A percentile compares a stretch with the other conserved stretches of the same genome.
These are phyloP conservation scores for Potamarius usumacintae DNA, from an alignment of 2,113 vertebrate genomes.

Conservation along the genomic window DNA sequence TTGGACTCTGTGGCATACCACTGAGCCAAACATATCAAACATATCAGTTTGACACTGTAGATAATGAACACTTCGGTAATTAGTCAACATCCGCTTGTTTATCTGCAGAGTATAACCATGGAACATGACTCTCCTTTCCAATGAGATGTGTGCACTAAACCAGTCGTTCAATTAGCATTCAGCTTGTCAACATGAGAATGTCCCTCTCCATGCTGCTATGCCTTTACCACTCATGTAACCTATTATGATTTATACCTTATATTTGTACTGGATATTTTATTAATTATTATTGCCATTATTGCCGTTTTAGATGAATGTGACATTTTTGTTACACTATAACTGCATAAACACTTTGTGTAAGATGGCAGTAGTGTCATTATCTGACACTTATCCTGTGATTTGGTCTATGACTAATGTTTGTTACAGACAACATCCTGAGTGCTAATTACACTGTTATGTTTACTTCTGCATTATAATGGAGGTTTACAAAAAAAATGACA, in stretches of 20 bases:
- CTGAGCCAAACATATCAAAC: constrained; percentile 31
- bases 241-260: not conserved
- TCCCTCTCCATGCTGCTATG: not conserved
- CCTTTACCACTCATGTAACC: not conserved
- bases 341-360: constrained; percentile 16
- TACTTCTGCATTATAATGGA: constrained; percentile 24
- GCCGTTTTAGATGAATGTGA: not conserved
- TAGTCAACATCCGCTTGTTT: constrained; percentile 47
- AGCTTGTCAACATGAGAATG: not conserved
- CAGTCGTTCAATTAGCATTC: constrained; percentile 10
- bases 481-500: not conserved
- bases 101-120: constrained; percentile 35
- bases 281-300: not conserved
- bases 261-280: not conserved
- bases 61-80: constrained; percentile 52
- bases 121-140: constrained; percentile 40
- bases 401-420: constrained; percentile 33
- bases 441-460: constrained; percentile 24
- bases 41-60: constrained; percentile 2
- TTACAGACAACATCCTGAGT: constrained; percentile 21
- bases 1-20: constrained; percentile 12
- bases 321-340: constrained; percentile 37
- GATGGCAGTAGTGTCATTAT: constrained; percentile 23
- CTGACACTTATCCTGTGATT: constrained; percentile 21
- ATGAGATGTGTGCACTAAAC: not conserved